Conservation (phyloP, 2,797 vertebrate species). For the Gambusia yucatana region DNA sequence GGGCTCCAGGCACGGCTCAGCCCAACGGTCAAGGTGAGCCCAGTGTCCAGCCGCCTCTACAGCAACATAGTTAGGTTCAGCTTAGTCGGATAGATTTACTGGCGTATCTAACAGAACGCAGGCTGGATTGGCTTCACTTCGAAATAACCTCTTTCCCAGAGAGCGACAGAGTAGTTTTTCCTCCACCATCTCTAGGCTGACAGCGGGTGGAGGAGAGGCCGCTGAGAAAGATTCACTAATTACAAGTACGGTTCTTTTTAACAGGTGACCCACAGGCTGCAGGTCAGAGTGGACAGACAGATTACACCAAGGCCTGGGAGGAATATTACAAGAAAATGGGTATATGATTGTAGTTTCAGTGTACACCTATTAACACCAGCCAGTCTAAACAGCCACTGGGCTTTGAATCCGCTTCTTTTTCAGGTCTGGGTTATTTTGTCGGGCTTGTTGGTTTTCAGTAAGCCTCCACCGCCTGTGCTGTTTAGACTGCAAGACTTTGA, state of each 20-base stretch:
- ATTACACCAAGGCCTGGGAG: conserved; percentile 99
- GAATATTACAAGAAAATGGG: conserved; percentile 99
- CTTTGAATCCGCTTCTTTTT: conserved; percentile 56
- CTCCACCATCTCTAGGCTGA: conserved; percentile 60
- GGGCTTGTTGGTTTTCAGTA: conserved; percentile 53
- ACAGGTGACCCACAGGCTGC: conserved; percentile 97
- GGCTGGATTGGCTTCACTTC: conserved; percentile 41
- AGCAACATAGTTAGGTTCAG: conserved; percentile 41
- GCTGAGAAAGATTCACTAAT: conserved; percentile 79
- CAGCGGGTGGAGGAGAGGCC: conserved; percentile 73
- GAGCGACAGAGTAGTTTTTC: conserved; percentile 64
- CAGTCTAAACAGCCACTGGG: conserved; percentile 77
- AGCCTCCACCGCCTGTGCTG: conserved; percentile 68
- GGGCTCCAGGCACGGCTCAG: conserved; percentile 91
- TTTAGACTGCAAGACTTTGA: conserved; percentile 75
- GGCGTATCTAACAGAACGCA: conserved; percentile 24
- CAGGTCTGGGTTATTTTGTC: conserved; percentile 59
- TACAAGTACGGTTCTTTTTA: conserved; percentile 85
- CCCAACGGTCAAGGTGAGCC: conserved; percentile 95
- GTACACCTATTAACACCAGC: conserved; percentile 71
- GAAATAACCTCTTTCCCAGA: conserved; percentile 51
- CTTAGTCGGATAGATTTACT: conserved; percentile 38
- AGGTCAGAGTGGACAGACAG: conserved; percentile 97
- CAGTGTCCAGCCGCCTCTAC: neutral
- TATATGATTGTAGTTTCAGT: conserved; percentile 85